phyloP scores from a whole-genome alignment of 2,113 vertebrate species.

The Corythoichthys haematopterus region DNA sequence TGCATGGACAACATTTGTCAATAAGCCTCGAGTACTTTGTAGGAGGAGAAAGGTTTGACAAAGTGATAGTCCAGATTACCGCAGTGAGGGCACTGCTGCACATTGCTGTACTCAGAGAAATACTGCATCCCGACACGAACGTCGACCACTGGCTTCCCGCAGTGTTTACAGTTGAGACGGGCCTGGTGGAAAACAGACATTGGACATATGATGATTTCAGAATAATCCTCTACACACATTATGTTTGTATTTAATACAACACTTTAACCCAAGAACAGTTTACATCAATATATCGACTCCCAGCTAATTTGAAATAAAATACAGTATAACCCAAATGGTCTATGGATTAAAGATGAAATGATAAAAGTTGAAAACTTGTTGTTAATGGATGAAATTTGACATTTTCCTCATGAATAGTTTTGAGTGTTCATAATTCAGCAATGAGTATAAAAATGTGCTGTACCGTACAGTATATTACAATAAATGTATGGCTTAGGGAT shows the following conservation, averaged over 20 bases:
- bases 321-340: no score
- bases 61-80: constrained; percentile 99
- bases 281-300: neutral
- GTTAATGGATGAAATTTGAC: no score
- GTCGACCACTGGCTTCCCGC: constrained; percentile 96
- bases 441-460: no score
- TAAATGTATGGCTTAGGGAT: no score
- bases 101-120: constrained; percentile 99
- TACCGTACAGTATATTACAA: no score
- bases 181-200: constrained; percentile 71
- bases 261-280: neutral
- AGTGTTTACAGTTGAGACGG: constrained; percentile 98
- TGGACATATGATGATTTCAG: neutral
- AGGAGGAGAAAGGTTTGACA: constrained; percentile 99
- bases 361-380: no score
- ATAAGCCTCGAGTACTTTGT: constrained; percentile 99
- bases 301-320: no score
- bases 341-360: no score
- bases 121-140: constrained; percentile 98
- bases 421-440: no score
- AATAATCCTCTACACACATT: neutral
- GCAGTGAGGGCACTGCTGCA: constrained; percentile 98
- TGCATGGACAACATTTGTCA: constrained; percentile 92
- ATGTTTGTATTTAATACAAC: no score
- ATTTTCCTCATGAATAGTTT: no score